These are phyloP conservation scores for Battus philenor DNA, from an alignment of 1,140 invertebrate species.

Conservation along the genomic window DNA sequence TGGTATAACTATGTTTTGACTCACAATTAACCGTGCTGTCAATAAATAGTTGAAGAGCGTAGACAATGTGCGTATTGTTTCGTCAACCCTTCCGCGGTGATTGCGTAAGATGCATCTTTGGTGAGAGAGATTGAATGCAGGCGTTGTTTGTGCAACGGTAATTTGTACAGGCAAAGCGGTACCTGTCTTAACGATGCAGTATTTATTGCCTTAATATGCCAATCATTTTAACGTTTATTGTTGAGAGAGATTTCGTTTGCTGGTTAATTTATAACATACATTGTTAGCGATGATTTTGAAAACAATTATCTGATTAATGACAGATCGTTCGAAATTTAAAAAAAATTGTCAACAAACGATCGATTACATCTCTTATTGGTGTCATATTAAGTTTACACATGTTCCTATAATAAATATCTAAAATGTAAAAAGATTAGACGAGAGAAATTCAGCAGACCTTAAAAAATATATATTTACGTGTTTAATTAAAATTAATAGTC, in stretches of 20 bases:
- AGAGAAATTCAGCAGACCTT: too few relatives aligned
- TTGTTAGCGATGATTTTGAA: too few relatives aligned
- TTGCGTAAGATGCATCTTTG: conserved; percentile 2
- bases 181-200: conserved; percentile 9
- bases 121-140: conserved; percentile 1
- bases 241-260: neutral
- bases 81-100: conserved; percentile 22
- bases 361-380: too few relatives aligned
- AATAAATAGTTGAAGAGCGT: conserved; percentile 21
- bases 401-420: too few relatives aligned
- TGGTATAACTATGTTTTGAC: conserved; percentile 19
- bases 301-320: too few relatives aligned
- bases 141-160: conserved; percentile 11
- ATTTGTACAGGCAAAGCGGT: conserved; percentile 5
- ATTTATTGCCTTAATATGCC: conserved; percentile 2
- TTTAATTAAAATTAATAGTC: too few relatives aligned
- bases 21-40: conserved; percentile 22
- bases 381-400: too few relatives aligned
- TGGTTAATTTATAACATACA: too few relatives aligned
- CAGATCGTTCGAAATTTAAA: too few relatives aligned
- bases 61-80: conserved; percentile 19
- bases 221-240: conserved; percentile 7
- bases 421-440: too few relatives aligned
- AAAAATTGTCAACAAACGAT: too few relatives aligned
- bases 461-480: too few relatives aligned